Evolutionary conservation across 2,888 invertebrate species (phyloP), one percentile per base, ranked within the genome.

Genomic region (Dicranocentrus wangi): DNA sequence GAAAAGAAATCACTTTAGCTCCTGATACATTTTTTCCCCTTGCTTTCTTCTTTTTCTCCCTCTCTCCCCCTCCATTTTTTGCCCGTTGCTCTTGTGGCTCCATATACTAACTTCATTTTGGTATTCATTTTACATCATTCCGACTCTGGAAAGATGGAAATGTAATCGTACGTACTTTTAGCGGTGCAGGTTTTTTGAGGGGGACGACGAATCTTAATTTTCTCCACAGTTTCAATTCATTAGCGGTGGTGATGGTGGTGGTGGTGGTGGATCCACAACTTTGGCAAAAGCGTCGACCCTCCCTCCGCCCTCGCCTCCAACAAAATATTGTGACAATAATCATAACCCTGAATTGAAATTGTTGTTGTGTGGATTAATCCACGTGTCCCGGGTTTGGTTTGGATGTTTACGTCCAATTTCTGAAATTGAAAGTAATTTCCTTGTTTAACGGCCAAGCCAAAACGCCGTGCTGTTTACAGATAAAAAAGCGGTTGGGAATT

Each of bases 1-100:
- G 55, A 25, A 25, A 58, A 42, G 27, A 72, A 72, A 72, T 72
- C 72, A 72, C 61, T 72, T 72, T 61, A 72, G 28, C 63, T 72
- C 61, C 43, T n/a, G n/a, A n/a, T n/a, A n/a, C n/a, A n/a, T n/a
- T n/a, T n/a, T n/a, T n/a, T n/a, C n/a, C n/a, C n/a, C n/a, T n/a
- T n/a, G n/a, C n/a, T n/a, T n/a, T n/a, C n/a, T n/a, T 7, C 32
- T 32, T 32, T 32, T 32, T 7, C 32, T 32, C 61, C 32, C 39
- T 55, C 21, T 27, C 13, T 25, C 66, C 55, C 47, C 51, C 60
- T 13, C 17, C 5, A 32, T n/a, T 17, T 10, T 60, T n/a, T 69
- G 42, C 71, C 71, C 60, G 60, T 71, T 60, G 28, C 55, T 17
- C n/a, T 47, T 3, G 47, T 47, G 43, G 47, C 60, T 71, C 25